Evolutionary conservation across 2,797 vertebrate species (phyloP).

Genomic region (Setipinna tenuifilis): DNA sequence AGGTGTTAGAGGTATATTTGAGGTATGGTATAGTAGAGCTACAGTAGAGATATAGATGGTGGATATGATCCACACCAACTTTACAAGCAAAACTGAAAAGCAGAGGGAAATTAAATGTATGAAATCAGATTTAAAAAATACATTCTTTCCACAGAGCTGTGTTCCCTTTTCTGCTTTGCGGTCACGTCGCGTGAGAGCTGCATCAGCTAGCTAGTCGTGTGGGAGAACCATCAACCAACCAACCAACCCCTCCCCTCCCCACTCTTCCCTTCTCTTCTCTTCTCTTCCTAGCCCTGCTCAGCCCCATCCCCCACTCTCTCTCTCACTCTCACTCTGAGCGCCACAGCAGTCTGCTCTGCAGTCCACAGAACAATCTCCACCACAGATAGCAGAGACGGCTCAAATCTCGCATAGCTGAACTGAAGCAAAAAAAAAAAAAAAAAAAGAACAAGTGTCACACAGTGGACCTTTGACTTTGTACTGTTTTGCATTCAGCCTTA

Average conservation of each 20-base stretch:
- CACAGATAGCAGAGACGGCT: not conserved
- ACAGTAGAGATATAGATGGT: no score
- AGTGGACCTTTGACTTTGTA: not conserved
- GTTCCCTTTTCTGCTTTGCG: not conserved
- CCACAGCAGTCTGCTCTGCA: not conserved
- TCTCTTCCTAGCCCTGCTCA: not conserved
- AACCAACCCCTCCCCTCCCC: not conserved
- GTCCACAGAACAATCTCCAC: not conserved
- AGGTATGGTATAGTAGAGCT: not conserved
- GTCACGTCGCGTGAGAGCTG: not conserved
- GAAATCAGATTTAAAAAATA: not conserved
- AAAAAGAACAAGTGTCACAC: not conserved
- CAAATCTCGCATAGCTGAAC: not conserved
- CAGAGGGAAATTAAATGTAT: not conserved
- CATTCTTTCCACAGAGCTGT: not conserved
- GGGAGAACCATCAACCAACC: not conserved
- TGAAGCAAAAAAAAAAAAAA: not conserved
- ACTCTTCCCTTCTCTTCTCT: not conserved
- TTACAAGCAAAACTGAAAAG: not conserved
- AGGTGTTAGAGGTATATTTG: no score
- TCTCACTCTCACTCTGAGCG: not conserved
- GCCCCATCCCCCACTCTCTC: conserved; percentile 6
- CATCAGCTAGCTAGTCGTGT: not conserved
- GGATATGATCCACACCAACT: not conserved
- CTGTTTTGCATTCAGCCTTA: not conserved